phyloP scores from a whole-genome alignment of 2,113 vertebrate species.

The Gymnobelideus leadbeateri region DNA sequence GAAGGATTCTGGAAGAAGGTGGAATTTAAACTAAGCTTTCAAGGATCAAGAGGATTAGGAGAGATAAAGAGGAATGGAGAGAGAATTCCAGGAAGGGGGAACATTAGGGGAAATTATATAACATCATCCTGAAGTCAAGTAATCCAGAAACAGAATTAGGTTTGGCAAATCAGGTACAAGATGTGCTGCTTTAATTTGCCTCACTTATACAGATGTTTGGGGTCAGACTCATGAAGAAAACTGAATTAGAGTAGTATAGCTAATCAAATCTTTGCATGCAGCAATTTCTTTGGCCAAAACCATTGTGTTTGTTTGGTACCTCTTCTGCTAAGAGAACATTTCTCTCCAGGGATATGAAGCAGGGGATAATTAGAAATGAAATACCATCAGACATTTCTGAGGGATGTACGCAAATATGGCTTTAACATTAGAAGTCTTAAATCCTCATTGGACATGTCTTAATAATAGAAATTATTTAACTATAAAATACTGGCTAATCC shows the following conservation, averaged over 20 bases:
- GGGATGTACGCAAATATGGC: slow-evolving; percentile 32
- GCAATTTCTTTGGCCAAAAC: slow-evolving; percentile 29
- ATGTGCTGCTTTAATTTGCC: slow-evolving; percentile 1
- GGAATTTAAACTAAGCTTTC: neutral
- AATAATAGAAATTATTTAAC: slow-evolving; percentile 1
- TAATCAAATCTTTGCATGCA: neutral
- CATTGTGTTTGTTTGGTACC: neutral
- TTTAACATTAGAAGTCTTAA: slow-evolving; percentile 40
- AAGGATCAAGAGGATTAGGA: neutral
- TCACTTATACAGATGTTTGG: slow-evolving; percentile 29
- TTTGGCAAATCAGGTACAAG: slow-evolving; percentile 39
- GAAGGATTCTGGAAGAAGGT: neutral
- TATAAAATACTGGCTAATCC: slow-evolving; percentile 29
- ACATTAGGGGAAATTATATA: neutral
- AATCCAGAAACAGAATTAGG: neutral
- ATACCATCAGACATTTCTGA: slow-evolving; percentile 25
- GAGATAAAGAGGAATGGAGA: neutral
- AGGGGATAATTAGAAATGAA: slow-evolving; percentile 52
- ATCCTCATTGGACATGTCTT: slow-evolving; percentile 23
- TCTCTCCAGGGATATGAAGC: slow-evolving; percentile 38
- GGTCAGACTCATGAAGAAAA: slow-evolving; percentile 39
- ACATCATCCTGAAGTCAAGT: neutral
- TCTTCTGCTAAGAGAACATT: slow-evolving; percentile 34
- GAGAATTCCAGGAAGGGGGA: neutral
- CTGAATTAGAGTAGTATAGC: neutral